phyloP scores from a whole-genome alignment of 2,797 vertebrate species.

The Typhlichthys subterraneus region DNA sequence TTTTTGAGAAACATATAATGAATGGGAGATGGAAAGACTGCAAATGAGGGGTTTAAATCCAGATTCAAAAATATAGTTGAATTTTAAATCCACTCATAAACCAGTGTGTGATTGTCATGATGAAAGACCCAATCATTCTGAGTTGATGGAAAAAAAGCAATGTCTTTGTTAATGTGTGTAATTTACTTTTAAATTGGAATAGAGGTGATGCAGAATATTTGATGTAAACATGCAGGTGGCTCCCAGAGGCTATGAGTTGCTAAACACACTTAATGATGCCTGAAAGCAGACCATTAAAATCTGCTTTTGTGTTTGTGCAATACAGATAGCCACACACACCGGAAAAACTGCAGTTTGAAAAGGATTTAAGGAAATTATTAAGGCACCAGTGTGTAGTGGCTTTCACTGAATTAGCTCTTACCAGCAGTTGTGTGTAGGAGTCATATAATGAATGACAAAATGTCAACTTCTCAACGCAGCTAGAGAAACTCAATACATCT shows the following conservation, averaged over 20 bases:
- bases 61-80: background rate
- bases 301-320: constrained; percentile 17
- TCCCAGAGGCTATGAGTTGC: constrained; percentile 15
- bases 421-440: constrained; percentile 45
- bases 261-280: constrained; percentile 36
- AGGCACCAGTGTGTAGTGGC: constrained; percentile 28
- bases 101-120: background rate
- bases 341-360: constrained; percentile 43
- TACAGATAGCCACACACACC: constrained; percentile 23
- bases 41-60: no score
- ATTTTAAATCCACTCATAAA: constrained; percentile 27
- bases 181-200: constrained; percentile 26
- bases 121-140: constrained; percentile 1
- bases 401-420: constrained; percentile 46
- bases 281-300: constrained; percentile 46
- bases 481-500: constrained; percentile 46
- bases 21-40: no score
- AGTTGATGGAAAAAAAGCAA: constrained; percentile 6
- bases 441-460: constrained; percentile 36
- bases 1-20: no score
- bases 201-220: constrained; percentile 16
- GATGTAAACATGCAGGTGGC: constrained; percentile 31
- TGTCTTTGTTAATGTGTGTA: constrained; percentile 28
- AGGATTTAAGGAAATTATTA: constrained; percentile 38
- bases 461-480: constrained; percentile 35